Percentiles rank a stretch among this genome's conserved stretches.
These are phyloP conservation scores for Pantherophis alleghaniensis DNA, from an alignment of 2,797 vertebrate species.

Conservation along the genomic window DNA sequence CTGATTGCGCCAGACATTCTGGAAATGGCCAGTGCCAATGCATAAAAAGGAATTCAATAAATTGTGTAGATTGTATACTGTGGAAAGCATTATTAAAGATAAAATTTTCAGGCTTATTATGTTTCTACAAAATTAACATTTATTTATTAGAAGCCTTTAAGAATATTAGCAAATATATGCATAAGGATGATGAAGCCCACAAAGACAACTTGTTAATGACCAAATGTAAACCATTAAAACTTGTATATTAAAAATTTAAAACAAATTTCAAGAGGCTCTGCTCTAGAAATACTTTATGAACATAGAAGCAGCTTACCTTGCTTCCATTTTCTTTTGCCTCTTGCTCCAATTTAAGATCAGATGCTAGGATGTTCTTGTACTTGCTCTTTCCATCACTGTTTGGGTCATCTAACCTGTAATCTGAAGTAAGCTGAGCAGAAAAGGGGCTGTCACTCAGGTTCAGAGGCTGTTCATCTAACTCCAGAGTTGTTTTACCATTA, in stretches of 20 bases:
- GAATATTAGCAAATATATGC: neutral
- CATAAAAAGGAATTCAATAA: neutral
- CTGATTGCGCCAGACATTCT: neutral
- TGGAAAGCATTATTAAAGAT: neutral
- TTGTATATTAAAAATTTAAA: constrained; percentile 20
- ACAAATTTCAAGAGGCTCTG: constrained; percentile 37
- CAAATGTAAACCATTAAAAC: constrained; percentile 32
- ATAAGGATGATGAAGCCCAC: neutral
- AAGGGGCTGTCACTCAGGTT: constrained; percentile 82
- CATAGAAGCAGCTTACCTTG: constrained; percentile 75
- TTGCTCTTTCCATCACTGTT: constrained; percentile 80
- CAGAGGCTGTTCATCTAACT: constrained; percentile 81
- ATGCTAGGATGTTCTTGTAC: constrained; percentile 79
- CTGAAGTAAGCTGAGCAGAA: constrained; percentile 76
- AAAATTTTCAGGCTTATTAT: neutral
- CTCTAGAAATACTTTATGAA: constrained; percentile 47
- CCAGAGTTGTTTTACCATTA: constrained; percentile 76
- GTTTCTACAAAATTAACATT: neutral
- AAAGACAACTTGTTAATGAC: constrained; percentile 38
- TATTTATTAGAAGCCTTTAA: neutral
- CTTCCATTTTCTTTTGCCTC: constrained; percentile 82
- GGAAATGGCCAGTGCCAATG: neutral
- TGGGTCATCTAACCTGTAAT: constrained; percentile 79
- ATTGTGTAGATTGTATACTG: neutral
- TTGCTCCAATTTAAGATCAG: constrained; percentile 80